Evolutionary conservation across 2,113 vertebrate genomes (phyloP), one percentile per base, ranked within the genome.

Genomic region (Gobiocypris rarus): DNA sequence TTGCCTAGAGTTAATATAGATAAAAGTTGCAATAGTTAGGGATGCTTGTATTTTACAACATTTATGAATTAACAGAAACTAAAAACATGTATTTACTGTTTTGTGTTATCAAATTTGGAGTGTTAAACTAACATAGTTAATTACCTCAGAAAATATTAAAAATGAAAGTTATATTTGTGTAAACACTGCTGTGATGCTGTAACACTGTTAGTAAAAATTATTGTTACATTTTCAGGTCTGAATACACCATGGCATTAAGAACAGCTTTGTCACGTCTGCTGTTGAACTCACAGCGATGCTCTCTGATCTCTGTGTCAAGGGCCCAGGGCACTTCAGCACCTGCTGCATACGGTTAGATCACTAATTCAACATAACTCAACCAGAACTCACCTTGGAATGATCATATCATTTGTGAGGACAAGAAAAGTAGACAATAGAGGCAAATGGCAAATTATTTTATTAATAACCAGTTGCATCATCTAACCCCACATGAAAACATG

Each of bases 241-340:
- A 15, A n/a, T 24, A 58, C 24, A 81, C 63, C 22, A 92, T 91
- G 91, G 89, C 91, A 17, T 78, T 92, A 43, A 85, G 87, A 52
- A 80, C 85, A 50, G 52, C 81, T 26, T 34, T 81, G 3, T 31
- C 82, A 59, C 76, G 84, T 10, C 84, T 90, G 7, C 61, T 92
- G 43, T 80, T 82, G 56, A 59, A 79, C 69, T 14, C 80, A 10
- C 83, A 85, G 45, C 76, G 61, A 43, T 26, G 83, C 38, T 41
- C 48, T 7, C 34, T 80, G 3, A 10, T 84, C 9, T 19, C 84
- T 13, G 48, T 75, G 9, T 41, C 84, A 24, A 83, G 88, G 63
- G 17, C 84, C 8, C 91, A 88, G 83, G 87, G 87, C 58, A 87
- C 90, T 1, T 65, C 82, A 3, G 79, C 88, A 19, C 28, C 81